Evolutionary conservation across 2,797 vertebrate genomes (phyloP).

Genomic region (Periparus ater): DNA sequence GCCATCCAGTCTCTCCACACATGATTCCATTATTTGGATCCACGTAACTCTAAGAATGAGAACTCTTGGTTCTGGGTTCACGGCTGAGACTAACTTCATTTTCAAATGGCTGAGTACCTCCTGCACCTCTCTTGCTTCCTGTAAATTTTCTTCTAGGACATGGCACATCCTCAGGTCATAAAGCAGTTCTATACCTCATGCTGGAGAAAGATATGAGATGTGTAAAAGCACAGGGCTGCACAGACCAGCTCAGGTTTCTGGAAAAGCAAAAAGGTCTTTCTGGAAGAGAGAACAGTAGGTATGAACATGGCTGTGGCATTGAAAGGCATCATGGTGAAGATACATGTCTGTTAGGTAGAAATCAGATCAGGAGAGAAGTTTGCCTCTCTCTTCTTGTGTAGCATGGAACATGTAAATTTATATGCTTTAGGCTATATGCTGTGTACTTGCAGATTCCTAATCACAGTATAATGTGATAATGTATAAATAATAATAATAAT

Average conservation of each 20-base stretch:
- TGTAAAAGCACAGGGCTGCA: neutral
- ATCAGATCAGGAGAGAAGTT: neutral
- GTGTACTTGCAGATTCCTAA: neutral
- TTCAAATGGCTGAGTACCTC: neutral
- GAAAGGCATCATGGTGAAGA: neutral
- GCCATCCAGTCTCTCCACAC: neutral
- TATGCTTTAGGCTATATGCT: neutral
- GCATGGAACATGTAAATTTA: neutral
- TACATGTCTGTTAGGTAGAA: neutral
- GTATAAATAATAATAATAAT: too few species aligned
- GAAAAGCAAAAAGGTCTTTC: neutral
- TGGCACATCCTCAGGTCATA: neutral
- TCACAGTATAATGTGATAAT: neutral
- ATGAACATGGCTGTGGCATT: neutral
- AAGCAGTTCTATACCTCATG: neutral
- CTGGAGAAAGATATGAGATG: neutral
- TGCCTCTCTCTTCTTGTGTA: neutral
- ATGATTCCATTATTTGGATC: neutral
- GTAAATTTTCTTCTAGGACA: neutral
- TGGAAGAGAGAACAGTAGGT: neutral
- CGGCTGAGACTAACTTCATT: neutral
- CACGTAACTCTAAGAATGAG: neutral
- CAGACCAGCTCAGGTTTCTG: neutral
- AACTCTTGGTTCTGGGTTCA: neutral
- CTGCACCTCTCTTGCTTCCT: neutral